Evolutionary conservation across 2,113 vertebrate genomes (phyloP), one percentile per base, ranked within the genome.

Genomic region (Nibea albiflora): DNA sequence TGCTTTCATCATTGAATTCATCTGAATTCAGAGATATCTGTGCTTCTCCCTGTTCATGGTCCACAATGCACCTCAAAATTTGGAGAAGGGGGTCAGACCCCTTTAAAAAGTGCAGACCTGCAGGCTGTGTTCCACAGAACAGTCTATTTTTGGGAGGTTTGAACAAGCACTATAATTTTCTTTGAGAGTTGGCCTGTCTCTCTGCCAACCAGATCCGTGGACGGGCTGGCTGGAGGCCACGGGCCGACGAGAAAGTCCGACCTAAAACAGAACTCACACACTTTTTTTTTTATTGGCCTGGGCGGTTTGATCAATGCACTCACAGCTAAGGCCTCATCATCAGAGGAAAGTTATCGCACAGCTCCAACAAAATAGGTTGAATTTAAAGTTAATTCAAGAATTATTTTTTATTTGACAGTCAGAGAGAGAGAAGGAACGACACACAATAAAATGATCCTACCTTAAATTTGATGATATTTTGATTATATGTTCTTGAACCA

Each of bases 71-170:
- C 11, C 26, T 73, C 39, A 73, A 56, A 39, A 63, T 24, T 56
- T 22, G 4, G 1, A 73, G 7, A 83, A 72, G 5, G 9, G 47
- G 53, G 67, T 62, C 71, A 68, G 57, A 71, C 15, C 8, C 47
- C 24, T 65, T 49, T 46, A 14, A 5, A 0, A 46, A 31, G 24
- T 73, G 42, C 53, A 67, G 47, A 73, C 35, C 44, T 56, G 26
- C 39, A 44, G 66, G 20, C 65, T 63, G 20, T 2, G 19, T 57
- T 81, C 22, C 46, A 57, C 14, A 50, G 65, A 60, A 54, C 75
- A n/a, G 17, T 11, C 56, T 82, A 89, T 78, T 84, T 84, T 76
- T 73, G 20, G 20, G 67, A 73, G 7, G 6, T 47, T 81, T 72
- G 31, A 66, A 28, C 22, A 61, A 24, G 52, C 17, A 53, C 67